Evolutionary conservation across 2,113 vertebrate genomes (phyloP).

Genomic region (Erinaceus europaeus): DNA sequence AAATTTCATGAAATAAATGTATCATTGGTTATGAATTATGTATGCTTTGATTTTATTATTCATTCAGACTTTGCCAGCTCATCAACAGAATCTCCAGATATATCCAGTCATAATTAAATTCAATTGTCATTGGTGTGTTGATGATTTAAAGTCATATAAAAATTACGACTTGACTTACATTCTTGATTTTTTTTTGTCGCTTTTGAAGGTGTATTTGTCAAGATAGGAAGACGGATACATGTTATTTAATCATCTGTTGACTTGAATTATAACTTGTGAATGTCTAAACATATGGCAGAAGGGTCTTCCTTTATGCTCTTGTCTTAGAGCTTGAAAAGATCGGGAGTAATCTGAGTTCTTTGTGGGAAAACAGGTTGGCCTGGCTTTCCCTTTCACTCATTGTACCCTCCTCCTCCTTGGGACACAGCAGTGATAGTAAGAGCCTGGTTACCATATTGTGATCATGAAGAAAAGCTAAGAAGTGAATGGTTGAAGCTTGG

Average conservation of each 20-base stretch:
- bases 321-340: not conserved
- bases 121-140: slow-evolving; percentile 3
- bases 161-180: slow-evolving; percentile 28
- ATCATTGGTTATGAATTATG: slow-evolving; percentile 40
- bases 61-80: slow-evolving; percentile 22
- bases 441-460: not conserved
- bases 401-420: not conserved
- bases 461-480: not conserved
- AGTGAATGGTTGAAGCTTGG: not conserved
- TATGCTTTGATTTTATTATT: slow-evolving; percentile 40
- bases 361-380: not conserved
- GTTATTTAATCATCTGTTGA: not conserved
- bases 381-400: not conserved
- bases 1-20: slow-evolving; percentile 35
- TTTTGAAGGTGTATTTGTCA: not conserved
- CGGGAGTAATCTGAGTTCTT: not conserved
- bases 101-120: slow-evolving; percentile 41
- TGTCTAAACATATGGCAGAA: not conserved
- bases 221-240: not conserved
- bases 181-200: slow-evolving; percentile 37
- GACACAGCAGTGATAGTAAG: not conserved
- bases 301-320: not conserved
- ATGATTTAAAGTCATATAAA: slow-evolving; percentile 35
- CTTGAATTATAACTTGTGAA: slow-evolving; percentile 11
- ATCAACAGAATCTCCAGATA: slow-evolving; percentile 31